Conservation (phyloP, 2,888 invertebrate species). For the Caenorhabditis afra region DNA sequence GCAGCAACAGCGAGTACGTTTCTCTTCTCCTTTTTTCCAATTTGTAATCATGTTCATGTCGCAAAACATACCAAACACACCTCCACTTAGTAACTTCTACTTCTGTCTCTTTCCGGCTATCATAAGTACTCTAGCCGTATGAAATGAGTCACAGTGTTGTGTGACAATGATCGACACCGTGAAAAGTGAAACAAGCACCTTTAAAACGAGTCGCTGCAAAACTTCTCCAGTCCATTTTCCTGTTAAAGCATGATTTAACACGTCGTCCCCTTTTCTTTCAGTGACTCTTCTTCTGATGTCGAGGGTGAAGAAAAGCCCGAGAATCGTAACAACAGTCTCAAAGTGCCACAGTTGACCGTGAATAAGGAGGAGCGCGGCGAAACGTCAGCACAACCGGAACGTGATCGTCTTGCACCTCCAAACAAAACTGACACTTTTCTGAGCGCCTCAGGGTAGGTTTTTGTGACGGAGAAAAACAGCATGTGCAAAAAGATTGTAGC, state of each 20-base stretch:
- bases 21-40: conserved; percentile 2
- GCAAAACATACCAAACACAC: conserved; percentile 18
- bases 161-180: conserved; percentile 3
- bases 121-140: not conserved
- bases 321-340: conserved; percentile 43
- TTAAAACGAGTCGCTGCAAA: not conserved
- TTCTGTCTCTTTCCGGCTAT: not conserved
- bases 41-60: conserved; percentile 3
- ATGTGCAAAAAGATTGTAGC: conserved; percentile 50
- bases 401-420: conserved; percentile 40
- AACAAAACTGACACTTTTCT: conserved; percentile 62
- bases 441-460: conserved; percentile 61
- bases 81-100: conserved; percentile 26
- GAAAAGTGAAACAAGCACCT: conserved; percentile 2
- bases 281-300: conserved; percentile 63
- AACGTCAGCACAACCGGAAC: conserved; percentile 38
- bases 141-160: conserved; percentile 30
- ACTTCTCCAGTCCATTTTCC: conserved; percentile 27
- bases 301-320: conserved; percentile 51
- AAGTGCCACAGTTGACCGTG: conserved; percentile 55
- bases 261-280: conserved; percentile 49
- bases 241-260: conserved; percentile 46
- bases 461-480: conserved; percentile 17
- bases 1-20: conserved; percentile 62
- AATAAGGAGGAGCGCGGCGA: conserved; percentile 37